Base-by-base conservation (phyloP, 2,888 invertebrate genomes). In the Stomorhina lunata region DNA sequence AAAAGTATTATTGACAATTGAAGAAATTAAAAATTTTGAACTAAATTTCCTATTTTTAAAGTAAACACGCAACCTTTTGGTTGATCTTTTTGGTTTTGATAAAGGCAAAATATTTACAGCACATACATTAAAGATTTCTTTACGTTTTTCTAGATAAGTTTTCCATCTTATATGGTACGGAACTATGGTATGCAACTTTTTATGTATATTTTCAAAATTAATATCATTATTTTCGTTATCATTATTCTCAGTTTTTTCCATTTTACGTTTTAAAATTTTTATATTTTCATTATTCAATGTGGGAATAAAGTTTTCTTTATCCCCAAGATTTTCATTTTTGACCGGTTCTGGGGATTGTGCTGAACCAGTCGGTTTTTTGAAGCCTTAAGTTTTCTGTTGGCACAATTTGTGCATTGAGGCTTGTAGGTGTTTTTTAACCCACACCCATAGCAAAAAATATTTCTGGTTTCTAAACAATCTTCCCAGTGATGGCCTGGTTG, bases 401-500 rank as follows among this genome's bases (percentile, higher is more conserved):
- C 10, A 9, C 29, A 55, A 17, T 29, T 55, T 15, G 17, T 12
- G 32, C 55, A 50, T 6, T 66, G 48, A 0, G 66, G 66, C 34
- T 66, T 50, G 27, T 66, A 63, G 2, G 50, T 34, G 3, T 27
- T 65, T 43, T 63, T 63, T 10, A 22, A 40, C 1, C 63, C 73
- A 40, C 73, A 73, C 1, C 63, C 73, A 29, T 73, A 65, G 7
- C 73, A 73, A 29, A 65, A 73, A 17, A 73, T 22, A 2, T n/a
- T 63, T 9, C 61, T n/a, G 5, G 37, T 34, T 29, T 17, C 9
- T 1, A 73, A 4, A 17, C 65, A 73, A 53, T 63, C 40, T 5
- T 73, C 53, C 63, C 63, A 73, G n/a, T 4, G 40, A 34, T 66
- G 66, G 1, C 73, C 73, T 25, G 34, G 4, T 40, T 50, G 50